phyloP scores from a whole-genome alignment of 2,113 vertebrate genomes.

The Zosterops pallidus region DNA sequence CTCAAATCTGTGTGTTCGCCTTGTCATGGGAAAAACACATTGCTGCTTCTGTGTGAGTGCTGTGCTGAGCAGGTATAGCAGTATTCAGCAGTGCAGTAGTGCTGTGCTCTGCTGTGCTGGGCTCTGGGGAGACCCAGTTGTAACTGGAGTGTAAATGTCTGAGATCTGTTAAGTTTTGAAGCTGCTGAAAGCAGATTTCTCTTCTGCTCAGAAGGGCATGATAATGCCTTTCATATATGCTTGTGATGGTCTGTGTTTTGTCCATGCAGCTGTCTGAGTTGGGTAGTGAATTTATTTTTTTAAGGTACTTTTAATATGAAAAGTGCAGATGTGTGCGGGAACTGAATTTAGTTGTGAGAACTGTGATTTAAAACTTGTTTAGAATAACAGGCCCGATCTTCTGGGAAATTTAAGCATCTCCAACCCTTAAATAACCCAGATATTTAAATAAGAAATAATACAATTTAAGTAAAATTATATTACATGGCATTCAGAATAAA shows the following conservation, averaged over 20 bases:
- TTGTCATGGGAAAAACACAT: neutral
- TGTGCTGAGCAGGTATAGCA: neutral
- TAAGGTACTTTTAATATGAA: neutral
- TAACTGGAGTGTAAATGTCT: neutral
- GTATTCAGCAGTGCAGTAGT: neutral
- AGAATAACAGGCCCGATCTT: fast-evolving
- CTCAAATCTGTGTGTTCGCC: neutral
- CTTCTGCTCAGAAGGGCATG: neutral
- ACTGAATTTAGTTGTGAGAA: neutral
- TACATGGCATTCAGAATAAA: neutral
- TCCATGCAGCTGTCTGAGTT: neutral
- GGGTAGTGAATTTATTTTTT: neutral
- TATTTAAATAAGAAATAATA: neutral
- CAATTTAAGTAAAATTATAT: neutral
- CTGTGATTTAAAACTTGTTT: neutral
- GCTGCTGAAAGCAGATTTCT: neutral
- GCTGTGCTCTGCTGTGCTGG: neutral
- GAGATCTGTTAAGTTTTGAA: neutral
- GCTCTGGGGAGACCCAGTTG: neutral
- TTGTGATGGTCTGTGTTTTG: neutral
- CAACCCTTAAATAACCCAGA: neutral
- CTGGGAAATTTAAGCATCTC: neutral
- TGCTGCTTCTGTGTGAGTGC: neutral
- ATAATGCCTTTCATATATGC: fast-evolving
- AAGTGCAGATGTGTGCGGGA: neutral